Evolutionary conservation across 1,140 invertebrate species (phyloP).

Genomic region (Drosophila sproati): DNA sequence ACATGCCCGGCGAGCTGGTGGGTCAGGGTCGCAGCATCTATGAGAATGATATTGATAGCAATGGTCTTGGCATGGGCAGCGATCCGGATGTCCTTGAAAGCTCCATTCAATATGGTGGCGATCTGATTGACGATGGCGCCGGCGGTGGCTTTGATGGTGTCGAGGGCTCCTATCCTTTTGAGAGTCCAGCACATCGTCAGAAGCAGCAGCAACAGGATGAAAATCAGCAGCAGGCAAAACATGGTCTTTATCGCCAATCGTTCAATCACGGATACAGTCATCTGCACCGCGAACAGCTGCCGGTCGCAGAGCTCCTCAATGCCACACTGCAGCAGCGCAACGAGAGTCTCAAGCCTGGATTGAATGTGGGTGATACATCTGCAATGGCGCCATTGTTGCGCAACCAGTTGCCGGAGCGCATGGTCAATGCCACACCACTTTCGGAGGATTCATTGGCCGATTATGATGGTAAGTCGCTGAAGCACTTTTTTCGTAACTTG

Average conservation of each 20-base stretch:
- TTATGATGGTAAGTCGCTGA: conserved; percentile 59
- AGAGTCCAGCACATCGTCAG: conserved; percentile 58
- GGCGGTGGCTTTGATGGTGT: conserved; percentile 80
- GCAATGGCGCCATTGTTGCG: conserved; percentile 62
- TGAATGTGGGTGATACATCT: conserved; percentile 27
- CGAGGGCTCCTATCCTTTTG: conserved; percentile 80
- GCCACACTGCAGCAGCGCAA: conserved; percentile 60
- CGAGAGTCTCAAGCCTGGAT: conserved; percentile 11
- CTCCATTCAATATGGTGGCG: conserved; percentile 81
- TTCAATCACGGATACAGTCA: conserved; percentile 59
- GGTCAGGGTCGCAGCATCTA: conserved; percentile 50
- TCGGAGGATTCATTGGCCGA: conserved; percentile 61
- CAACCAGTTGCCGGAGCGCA: conserved; percentile 28
- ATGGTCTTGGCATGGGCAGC: conserved; percentile 46
- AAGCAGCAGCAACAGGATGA: conserved; percentile 25
- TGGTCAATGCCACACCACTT: conserved; percentile 57
- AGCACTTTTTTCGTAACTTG: background rate
- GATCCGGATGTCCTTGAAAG: conserved; percentile 64
- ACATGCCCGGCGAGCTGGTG: conserved; percentile 73
- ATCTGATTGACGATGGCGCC: conserved; percentile 77
- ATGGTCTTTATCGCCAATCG: background rate
- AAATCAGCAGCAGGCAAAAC: conserved; percentile 16
- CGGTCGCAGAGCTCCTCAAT: conserved; percentile 65
- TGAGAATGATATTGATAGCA: conserved; percentile 65
- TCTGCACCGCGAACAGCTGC: conserved; percentile 73